Evolutionary conservation across 2,888 invertebrate genomes (phyloP).

Genomic region (Arenicola marina): DNA sequence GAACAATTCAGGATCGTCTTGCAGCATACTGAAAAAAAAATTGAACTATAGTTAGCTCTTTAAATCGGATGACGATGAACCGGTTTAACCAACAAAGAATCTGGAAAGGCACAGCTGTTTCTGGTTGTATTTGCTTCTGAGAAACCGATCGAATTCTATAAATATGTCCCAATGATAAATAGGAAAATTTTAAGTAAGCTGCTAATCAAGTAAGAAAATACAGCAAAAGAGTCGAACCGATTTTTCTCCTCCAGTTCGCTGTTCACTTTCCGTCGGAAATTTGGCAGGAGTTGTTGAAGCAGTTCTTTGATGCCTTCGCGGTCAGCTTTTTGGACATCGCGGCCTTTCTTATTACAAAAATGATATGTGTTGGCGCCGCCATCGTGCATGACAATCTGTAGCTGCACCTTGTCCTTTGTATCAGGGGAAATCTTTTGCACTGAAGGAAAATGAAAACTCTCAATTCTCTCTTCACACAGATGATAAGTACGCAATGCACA

Average conservation of each 20-base stretch:
- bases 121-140: too few relatives aligned
- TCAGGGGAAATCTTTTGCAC: conserved; percentile 95
- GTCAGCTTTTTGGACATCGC: conserved; percentile 82
- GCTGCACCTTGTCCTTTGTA: conserved; percentile 95
- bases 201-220: too few relatives aligned
- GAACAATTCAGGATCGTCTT: conserved; percentile 86
- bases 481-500: neutral
- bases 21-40: conserved; percentile 70
- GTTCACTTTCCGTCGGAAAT: conserved; percentile 89
- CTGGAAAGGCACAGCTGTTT: too few relatives aligned
- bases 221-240: conserved; percentile 47
- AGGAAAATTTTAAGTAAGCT: too few relatives aligned
- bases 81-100: too few relatives aligned
- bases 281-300: conserved; percentile 86
- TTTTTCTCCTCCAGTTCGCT: conserved; percentile 89
- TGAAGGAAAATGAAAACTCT: conserved; percentile 56
- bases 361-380: conserved; percentile 95
- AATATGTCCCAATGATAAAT: too few relatives aligned
- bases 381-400: conserved; percentile 94
- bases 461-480: neutral
- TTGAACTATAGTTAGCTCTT: too few relatives aligned
- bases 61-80: too few relatives aligned
- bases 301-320: conserved; percentile 91
- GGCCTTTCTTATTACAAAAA: conserved; percentile 86
- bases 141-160: too few relatives aligned